Conservation (phyloP, 2,113 vertebrate species). For the Corythoichthys intestinalis region DNA sequence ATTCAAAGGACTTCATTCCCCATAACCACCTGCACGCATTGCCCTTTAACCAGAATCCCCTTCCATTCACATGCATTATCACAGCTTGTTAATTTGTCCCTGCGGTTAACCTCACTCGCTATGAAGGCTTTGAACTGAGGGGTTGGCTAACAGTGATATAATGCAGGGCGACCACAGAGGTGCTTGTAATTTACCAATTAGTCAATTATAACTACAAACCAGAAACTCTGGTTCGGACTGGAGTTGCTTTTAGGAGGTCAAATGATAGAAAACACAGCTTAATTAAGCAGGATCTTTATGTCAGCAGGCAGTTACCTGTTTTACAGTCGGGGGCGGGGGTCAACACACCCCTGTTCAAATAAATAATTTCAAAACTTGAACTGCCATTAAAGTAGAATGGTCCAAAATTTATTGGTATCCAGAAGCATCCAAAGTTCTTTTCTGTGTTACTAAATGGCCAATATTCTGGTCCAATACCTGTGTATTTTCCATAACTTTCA, state of each 20-base stretch:
- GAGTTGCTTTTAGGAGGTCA: constrained; percentile 4
- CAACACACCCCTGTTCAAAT: neutral
- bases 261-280: neutral
- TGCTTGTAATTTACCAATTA: constrained; percentile 24
- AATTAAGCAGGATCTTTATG: neutral
- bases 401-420: too few relatives aligned
- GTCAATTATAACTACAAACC: constrained; percentile 27
- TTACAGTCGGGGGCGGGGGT: neutral
- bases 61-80: constrained; percentile 46
- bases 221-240: constrained; percentile 15
- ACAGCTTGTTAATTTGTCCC: constrained; percentile 67
- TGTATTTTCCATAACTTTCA: constrained; percentile 8
- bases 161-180: constrained; percentile 30
- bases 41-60: constrained; percentile 39
- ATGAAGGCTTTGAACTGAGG: constrained; percentile 40
- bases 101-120: constrained; percentile 53
- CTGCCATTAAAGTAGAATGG: neutral
- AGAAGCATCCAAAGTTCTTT: neutral
- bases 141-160: constrained; percentile 22
- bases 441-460: neutral
- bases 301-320: neutral
- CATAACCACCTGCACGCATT: constrained; percentile 50
- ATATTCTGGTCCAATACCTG: constrained; percentile 21
- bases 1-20: constrained; percentile 54
- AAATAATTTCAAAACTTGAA: neutral